These are phyloP conservation scores for Mallotus villosus DNA, from an alignment of 2,797 vertebrate species.

Conservation along the genomic window DNA sequence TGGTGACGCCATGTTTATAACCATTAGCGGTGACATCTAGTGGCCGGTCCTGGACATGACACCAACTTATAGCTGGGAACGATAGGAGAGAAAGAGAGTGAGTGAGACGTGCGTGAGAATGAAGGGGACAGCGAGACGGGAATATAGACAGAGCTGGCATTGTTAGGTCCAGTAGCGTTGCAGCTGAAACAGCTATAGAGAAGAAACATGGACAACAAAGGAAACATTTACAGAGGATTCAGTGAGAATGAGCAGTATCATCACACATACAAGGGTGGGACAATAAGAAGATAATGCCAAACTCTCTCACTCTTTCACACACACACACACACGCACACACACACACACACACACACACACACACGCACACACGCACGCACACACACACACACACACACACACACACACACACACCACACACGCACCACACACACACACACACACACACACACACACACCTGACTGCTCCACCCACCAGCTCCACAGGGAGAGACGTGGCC, in stretches of 20 bases:
- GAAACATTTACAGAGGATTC: no score
- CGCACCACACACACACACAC: no score
- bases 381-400: neutral
- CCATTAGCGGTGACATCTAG: conserved; percentile 92
- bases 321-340: no score
- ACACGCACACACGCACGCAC: no score
- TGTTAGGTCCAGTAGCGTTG: no score
- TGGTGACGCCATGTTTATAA: conserved; percentile 90
- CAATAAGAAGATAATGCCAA: neutral
- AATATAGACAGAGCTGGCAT: no score
- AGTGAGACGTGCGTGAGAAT: neutral
- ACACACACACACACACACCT: no score
- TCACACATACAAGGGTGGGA: neutral
- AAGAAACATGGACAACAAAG: neutral
- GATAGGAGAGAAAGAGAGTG: neutral
- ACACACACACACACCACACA: no score
- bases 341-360: no score
- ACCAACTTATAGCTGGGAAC: conserved; percentile 91
- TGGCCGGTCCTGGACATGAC: conserved; percentile 81
- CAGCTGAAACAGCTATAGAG: no score
- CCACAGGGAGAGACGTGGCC: conserved; percentile 84
- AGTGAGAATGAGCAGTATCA: neutral
- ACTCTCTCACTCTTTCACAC: no score
- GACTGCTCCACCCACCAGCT: conserved; percentile 74
- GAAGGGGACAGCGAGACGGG: conserved; percentile 11